Percentiles rank a stretch among this genome's conserved stretches.
These are phyloP conservation scores for Diaphora mendica DNA, from an alignment of 2,888 invertebrate species.

Conservation along the genomic window DNA sequence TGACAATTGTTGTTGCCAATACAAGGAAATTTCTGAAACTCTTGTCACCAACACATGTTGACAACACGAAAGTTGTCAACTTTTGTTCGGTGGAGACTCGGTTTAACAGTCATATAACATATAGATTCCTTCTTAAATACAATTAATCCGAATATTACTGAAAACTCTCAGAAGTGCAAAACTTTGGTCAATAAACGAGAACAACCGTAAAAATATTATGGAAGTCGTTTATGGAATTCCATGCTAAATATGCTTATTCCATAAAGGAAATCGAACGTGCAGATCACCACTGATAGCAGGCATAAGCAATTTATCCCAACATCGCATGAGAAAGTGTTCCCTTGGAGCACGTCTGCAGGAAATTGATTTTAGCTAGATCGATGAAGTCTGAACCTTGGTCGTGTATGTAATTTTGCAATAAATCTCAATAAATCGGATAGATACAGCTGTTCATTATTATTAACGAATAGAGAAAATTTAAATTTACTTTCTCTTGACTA, in stretches of 20 bases:
- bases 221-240: background rate
- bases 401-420: slow-evolving; percentile 19
- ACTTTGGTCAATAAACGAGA: background rate
- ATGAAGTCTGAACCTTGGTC: slow-evolving; percentile 53
- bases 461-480: background rate
- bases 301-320: slow-evolving; percentile 15
- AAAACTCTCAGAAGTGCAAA: background rate
- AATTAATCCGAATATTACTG: background rate
- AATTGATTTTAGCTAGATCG: slow-evolving; percentile 60
- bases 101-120: too few relatives aligned
- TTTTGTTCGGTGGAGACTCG: too few relatives aligned
- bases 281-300: slow-evolving; percentile 11
- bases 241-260: background rate
- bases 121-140: background rate
- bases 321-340: slow-evolving; percentile 57
- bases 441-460: slow-evolving; percentile 7
- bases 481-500: slow-evolving; percentile 1
- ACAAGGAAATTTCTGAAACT: too few relatives aligned
- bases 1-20: too few relatives aligned
- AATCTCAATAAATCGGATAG: background rate
- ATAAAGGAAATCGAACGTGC: slow-evolving; percentile 16
- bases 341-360: slow-evolving; percentile 39
- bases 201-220: background rate
- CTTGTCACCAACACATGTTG: too few relatives aligned
- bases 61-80: too few relatives aligned